Conservation (phyloP, 2,797 vertebrate species). For the Eulemur coronatus region DNA sequence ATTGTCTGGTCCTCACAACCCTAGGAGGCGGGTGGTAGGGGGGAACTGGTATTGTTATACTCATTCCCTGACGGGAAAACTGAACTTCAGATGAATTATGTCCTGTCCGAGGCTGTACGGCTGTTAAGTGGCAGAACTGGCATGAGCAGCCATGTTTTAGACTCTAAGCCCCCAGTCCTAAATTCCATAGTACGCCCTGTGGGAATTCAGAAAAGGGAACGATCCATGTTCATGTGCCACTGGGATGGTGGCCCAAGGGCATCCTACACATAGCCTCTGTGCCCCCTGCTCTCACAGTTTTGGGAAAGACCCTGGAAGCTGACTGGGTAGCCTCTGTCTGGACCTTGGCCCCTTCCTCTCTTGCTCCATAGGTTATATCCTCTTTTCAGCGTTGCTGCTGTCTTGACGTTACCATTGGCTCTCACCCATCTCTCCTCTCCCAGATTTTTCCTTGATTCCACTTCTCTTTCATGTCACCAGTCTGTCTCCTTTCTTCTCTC, state of each 20-base stretch:
- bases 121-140: not conserved
- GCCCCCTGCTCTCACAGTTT: not conserved
- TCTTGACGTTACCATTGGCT: not conserved
- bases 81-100: not conserved
- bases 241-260: not conserved
- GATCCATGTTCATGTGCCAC: not conserved
- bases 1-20: not conserved
- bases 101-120: not conserved
- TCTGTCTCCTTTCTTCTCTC: not conserved
- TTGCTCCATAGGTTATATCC: accelerated
- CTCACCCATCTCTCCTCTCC: not conserved
- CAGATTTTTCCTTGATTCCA: not conserved
- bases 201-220: not conserved
- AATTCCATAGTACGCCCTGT: not conserved
- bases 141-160: not conserved
- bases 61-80: not conserved
- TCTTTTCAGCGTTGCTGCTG: not conserved
- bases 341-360: not conserved
- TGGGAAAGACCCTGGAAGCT: not conserved
- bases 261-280: not conserved
- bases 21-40: not conserved
- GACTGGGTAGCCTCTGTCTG: not conserved
- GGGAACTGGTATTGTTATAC: not conserved
- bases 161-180: not conserved
- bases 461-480: not conserved